phyloP scores from a whole-genome alignment of 2,888 invertebrate species.

The Megastigmus dorsalis region DNA sequence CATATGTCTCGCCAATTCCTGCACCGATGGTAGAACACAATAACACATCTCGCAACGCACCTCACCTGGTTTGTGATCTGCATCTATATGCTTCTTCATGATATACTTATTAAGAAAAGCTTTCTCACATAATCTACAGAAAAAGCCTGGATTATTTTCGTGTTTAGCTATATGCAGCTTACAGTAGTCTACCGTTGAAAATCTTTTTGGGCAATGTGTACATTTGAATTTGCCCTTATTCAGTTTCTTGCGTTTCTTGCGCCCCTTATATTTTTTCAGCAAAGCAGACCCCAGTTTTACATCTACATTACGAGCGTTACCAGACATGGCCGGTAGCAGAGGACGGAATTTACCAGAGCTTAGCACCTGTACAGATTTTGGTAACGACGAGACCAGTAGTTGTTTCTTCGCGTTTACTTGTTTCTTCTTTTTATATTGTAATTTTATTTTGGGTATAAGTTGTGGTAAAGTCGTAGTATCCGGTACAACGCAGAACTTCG shows the following conservation, averaged over 20 bases:
- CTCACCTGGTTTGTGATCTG: slow-evolving; percentile 60
- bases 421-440: slow-evolving; percentile 21
- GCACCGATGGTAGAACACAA: slow-evolving; percentile 51
- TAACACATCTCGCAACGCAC: slow-evolving; percentile 59
- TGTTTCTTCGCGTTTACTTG: neutral
- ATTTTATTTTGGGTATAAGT: slow-evolving; percentile 37
- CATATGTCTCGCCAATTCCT: slow-evolving; percentile 58
- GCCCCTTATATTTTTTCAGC: slow-evolving; percentile 29
- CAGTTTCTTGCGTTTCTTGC: slow-evolving; percentile 44
- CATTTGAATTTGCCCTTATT: slow-evolving; percentile 64
- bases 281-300: slow-evolving; percentile 25
- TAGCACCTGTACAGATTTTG: slow-evolving; percentile 12
- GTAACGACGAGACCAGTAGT: neutral
- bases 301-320: slow-evolving; percentile 19
- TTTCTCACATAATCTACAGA: slow-evolving; percentile 65
- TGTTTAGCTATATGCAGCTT: slow-evolving; percentile 69
- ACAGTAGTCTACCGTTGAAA: slow-evolving; percentile 71
- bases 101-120: slow-evolving; percentile 65
- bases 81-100: slow-evolving; percentile 64
- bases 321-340: slow-evolving; percentile 14
- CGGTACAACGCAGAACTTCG: slow-evolving; percentile 69
- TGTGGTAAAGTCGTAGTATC: slow-evolving; percentile 56
- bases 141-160: slow-evolving; percentile 63
- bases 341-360: slow-evolving; percentile 47
- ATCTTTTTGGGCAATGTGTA: slow-evolving; percentile 65